phyloP scores from a whole-genome alignment of 2,113 vertebrate species.

The Rhombomys opimus region DNA sequence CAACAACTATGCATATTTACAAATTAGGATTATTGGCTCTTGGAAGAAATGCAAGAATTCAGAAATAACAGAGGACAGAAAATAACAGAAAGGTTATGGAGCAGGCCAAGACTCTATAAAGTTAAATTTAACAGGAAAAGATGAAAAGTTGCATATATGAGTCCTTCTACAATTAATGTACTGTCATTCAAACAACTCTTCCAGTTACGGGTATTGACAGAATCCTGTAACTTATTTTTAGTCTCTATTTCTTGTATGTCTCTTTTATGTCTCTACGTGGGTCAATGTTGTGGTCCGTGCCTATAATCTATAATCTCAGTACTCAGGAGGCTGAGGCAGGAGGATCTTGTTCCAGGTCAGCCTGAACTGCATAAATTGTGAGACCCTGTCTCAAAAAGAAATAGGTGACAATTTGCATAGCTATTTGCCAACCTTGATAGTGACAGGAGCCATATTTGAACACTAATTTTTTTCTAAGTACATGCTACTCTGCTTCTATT shows the following conservation, averaged over 20 bases:
- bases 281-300: not conserved
- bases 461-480: not conserved
- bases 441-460: not conserved
- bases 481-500: not conserved
- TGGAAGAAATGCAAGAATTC: constrained; percentile 32
- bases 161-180: not conserved
- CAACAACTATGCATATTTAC: constrained; percentile 1
- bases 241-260: not conserved
- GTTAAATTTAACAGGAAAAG: constrained; percentile 55
- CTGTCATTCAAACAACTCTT: constrained; percentile 41
- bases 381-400: not conserved
- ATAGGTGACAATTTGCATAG: not conserved
- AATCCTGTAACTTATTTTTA: not conserved
- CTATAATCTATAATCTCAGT: not conserved
- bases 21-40: constrained; percentile 34
- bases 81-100: not conserved
- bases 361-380: not conserved
- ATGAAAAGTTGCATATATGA: not conserved
- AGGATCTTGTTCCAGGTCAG: not conserved
- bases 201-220: constrained; percentile 27
- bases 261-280: not conserved
- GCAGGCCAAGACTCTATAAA: not conserved
- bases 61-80: constrained; percentile 35
- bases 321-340: not conserved
- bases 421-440: not conserved